Conservation (phyloP, 2,797 vertebrate species). For the Ciconia nigra region DNA sequence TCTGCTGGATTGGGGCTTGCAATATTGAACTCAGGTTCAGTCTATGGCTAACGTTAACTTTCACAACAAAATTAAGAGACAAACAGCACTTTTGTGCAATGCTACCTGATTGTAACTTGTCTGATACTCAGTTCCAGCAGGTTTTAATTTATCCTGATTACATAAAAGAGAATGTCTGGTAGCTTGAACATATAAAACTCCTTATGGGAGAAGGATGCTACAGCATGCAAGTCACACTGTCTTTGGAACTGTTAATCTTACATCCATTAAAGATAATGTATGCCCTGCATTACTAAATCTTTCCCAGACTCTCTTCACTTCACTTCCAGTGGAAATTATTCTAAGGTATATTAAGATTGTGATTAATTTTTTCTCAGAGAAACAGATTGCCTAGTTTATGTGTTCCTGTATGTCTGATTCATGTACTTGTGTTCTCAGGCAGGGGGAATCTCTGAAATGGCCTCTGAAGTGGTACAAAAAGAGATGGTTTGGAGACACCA, state of each 20-base stretch:
- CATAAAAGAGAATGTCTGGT: neutral
- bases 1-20: neutral
- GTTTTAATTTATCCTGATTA: neutral
- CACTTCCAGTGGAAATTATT: neutral
- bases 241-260: neutral
- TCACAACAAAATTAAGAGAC: neutral
- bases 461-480: neutral
- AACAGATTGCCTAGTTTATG: neutral
- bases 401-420: neutral
- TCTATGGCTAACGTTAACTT: neutral
- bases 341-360: neutral
- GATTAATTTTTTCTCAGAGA: neutral
- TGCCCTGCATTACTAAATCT: neutral
- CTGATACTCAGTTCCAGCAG: neutral
- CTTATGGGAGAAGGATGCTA: neutral
- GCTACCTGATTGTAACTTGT: neutral
- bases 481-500: neutral
- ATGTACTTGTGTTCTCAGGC: neutral
- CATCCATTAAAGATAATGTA: neutral
- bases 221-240: neutral
- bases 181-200: neutral
- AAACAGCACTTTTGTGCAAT: neutral
- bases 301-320: neutral
- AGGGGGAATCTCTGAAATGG: neutral
- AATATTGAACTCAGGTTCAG: neutral